phyloP scores from a whole-genome alignment of 2,113 vertebrate genomes.

The Anser brachyrhynchus region DNA sequence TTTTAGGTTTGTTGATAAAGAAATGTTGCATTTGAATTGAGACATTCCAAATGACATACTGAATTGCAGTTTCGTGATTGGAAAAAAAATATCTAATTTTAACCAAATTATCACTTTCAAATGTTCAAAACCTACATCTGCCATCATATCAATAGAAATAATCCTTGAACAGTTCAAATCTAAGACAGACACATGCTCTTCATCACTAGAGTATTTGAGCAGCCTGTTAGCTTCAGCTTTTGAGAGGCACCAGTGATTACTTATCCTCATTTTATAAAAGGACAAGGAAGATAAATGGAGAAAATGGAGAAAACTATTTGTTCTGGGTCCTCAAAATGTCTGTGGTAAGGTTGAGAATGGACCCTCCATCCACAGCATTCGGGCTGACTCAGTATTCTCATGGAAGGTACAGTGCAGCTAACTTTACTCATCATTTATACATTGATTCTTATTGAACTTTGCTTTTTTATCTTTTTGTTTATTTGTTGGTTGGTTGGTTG shows the following conservation, averaged over 20 bases:
- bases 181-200: not conserved
- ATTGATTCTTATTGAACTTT: not conserved
- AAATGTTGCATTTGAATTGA: not conserved
- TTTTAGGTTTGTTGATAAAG: not conserved
- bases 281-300: not conserved
- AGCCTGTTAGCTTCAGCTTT: not conserved
- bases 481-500: not conserved
- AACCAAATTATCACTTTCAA: not conserved
- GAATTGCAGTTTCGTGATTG: not conserved
- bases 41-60: not conserved
- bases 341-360: not conserved
- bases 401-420: not conserved
- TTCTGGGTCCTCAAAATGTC: not conserved
- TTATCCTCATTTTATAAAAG: not conserved
- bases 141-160: not conserved
- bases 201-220: not conserved
- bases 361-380: not conserved
- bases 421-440: not conserved
- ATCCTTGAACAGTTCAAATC: not conserved
- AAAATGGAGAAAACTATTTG: not conserved
- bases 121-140: not conserved
- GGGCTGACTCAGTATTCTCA: not conserved
- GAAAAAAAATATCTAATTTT: not conserved
- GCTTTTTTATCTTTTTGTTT: not conserved
- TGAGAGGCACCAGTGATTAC: not conserved